A percentile compares a stretch with the other conserved stretches of the same genome.
These are phyloP conservation scores for Syrrhaptes paradoxus DNA, from an alignment of 2,113 vertebrate species.

Conservation along the genomic window DNA sequence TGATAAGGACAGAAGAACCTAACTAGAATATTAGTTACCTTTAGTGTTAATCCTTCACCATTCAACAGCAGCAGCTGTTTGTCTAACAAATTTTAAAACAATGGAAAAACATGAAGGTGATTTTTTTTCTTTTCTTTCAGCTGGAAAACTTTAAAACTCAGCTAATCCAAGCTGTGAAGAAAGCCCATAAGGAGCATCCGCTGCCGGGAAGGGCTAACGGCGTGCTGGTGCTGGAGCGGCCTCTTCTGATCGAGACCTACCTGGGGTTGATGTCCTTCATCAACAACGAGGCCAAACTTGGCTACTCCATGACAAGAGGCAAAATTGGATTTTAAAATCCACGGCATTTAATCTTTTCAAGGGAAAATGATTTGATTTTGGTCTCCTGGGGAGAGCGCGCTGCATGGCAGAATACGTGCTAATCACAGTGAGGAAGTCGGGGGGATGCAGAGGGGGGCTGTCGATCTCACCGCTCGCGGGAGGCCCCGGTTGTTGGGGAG, in stretches of 20 bases:
- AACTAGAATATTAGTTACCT: background rate
- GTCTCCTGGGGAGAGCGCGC: background rate
- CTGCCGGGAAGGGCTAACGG: slow-evolving; percentile 78
- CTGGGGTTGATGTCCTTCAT: slow-evolving; percentile 97
- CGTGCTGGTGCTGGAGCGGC: slow-evolving; percentile 89
- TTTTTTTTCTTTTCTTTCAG: slow-evolving; percentile 60
- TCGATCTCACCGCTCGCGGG: background rate
- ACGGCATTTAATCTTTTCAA: background rate
- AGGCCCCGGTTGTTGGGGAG: background rate
- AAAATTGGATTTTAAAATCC: slow-evolving; percentile 89
- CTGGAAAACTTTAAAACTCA: slow-evolving; percentile 90
- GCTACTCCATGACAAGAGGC: slow-evolving; percentile 95
- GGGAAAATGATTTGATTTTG: background rate
- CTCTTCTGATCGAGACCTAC: slow-evolving; percentile 96
- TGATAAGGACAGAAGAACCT: background rate
- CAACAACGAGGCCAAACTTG: slow-evolving; percentile 96
- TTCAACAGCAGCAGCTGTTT: background rate
- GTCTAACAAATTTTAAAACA: background rate
- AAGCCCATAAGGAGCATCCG: slow-evolving; percentile 86
- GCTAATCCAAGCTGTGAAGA: slow-evolving; percentile 93
- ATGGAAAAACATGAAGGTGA: background rate
- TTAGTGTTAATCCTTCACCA: background rate
- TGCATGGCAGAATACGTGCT: background rate
- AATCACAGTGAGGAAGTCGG: background rate
- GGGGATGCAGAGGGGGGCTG: background rate